Conservation (phyloP, 2,113 vertebrate genomes). For the Xenopus laevis region DNA sequence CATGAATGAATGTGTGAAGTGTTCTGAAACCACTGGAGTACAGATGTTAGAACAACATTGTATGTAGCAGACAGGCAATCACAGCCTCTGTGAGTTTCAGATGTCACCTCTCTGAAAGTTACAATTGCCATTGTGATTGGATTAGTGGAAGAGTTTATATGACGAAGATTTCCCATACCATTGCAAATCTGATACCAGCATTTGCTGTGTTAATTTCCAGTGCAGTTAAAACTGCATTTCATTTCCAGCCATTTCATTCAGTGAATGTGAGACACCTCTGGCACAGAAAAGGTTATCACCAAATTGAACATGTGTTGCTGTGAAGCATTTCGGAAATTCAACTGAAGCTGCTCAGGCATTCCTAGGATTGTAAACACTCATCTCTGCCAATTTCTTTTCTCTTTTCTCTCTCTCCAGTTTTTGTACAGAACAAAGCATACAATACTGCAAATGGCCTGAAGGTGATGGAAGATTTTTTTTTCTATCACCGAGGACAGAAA, state of each 20-base stretch:
- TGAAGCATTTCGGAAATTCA: slow-evolving; percentile 9
- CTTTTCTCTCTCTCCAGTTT: slow-evolving; percentile 46
- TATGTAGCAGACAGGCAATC: no score
- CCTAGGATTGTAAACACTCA: slow-evolving; percentile 54
- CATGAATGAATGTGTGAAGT: no score
- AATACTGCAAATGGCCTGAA: slow-evolving; percentile 49
- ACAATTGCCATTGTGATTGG: no score
- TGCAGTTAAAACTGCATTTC: no score
- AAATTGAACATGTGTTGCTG: slow-evolving; percentile 31
- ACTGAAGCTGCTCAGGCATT: slow-evolving; percentile 49
- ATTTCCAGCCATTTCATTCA: neutral
- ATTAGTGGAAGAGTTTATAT: no score
- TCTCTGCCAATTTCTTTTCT: slow-evolving; percentile 41
- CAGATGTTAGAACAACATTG: no score
- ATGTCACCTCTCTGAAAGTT: no score
- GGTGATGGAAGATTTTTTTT: slow-evolving; percentile 28
- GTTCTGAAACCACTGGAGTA: no score
- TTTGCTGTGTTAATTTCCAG: no score
- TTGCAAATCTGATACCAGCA: no score
- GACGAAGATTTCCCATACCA: no score
- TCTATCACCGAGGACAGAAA: slow-evolving; percentile 49
- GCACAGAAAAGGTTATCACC: slow-evolving; percentile 37
- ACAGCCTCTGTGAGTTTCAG: no score
- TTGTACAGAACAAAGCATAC: slow-evolving; percentile 47
- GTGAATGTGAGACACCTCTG: slow-evolving; percentile 1